Conservation (phyloP, 2,888 invertebrate genomes). For the Taphrorychus bicolor region DNA sequence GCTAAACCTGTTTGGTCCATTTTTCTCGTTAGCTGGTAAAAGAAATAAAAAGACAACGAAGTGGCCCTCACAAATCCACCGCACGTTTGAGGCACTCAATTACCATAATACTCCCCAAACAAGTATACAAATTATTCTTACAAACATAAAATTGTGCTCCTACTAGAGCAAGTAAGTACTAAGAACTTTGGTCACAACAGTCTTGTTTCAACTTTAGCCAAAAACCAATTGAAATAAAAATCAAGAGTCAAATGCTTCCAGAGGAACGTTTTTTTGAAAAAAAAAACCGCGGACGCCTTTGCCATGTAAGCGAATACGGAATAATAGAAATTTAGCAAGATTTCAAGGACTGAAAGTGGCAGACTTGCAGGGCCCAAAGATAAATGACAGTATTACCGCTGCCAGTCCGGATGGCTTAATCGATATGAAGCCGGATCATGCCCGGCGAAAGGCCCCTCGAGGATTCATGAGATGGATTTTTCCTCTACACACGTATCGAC, state of each 20-base stretch:
- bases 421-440: conserved; percentile 26
- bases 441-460: conserved; percentile 4
- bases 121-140: too few species aligned
- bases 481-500: neutral
- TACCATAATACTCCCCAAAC: too few species aligned
- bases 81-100: too few species aligned
- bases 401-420: conserved; percentile 40
- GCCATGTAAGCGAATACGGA: conserved; percentile 40
- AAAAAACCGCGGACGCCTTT: conserved; percentile 34
- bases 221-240: conserved; percentile 26
- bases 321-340: conserved; percentile 47
- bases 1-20: too few species aligned
- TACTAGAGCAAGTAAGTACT: too few species aligned
- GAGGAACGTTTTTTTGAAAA: conserved; percentile 23
- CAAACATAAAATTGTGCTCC: too few species aligned
- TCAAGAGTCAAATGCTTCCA: conserved; percentile 23
- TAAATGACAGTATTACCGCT: conserved; percentile 40
- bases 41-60: too few species aligned
- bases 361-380: conserved; percentile 41
- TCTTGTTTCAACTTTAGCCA: too few species aligned
- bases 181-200: too few species aligned
- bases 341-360: conserved; percentile 47
- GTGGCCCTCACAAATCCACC: too few species aligned
- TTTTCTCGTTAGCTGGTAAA: too few species aligned
- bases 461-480: conserved; percentile 9